These are phyloP conservation scores for Leucoraja ocellata DNA, from an alignment of 2,797 vertebrate species.

Conservation along the genomic window DNA sequence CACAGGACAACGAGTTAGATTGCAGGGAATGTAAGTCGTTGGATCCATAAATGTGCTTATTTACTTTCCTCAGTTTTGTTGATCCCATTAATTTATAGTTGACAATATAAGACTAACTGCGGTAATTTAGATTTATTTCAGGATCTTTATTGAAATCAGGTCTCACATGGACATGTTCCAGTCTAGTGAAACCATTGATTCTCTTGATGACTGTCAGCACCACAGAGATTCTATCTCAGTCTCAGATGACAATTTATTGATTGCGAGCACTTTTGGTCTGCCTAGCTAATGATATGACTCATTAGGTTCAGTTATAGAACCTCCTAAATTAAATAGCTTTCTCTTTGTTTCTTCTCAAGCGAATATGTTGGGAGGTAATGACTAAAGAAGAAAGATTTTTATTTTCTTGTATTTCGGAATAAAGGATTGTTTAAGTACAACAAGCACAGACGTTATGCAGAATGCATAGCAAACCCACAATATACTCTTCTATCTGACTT, in stretches of 20 bases:
- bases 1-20: neutral
- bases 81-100: neutral
- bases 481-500: neutral
- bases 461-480: neutral
- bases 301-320: neutral
- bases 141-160: neutral
- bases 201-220: neutral
- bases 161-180: neutral
- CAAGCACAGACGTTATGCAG: neutral
- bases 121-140: neutral
- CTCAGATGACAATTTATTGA: conserved; percentile 5
- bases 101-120: neutral
- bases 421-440: neutral
- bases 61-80: neutral
- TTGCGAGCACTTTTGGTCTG: neutral
- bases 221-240: neutral
- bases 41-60: neutral
- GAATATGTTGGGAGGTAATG: neutral
- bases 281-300: conserved; percentile 11
- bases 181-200: conserved; percentile 3
- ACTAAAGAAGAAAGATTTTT: neutral
- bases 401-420: neutral
- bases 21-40: neutral
- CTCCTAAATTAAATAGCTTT: neutral
- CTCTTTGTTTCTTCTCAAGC: neutral